Percentiles rank a stretch among this genome's conserved stretches.
Conservation (phyloP, 2,797 vertebrate species). For the Poeciliopsis gracilis region DNA sequence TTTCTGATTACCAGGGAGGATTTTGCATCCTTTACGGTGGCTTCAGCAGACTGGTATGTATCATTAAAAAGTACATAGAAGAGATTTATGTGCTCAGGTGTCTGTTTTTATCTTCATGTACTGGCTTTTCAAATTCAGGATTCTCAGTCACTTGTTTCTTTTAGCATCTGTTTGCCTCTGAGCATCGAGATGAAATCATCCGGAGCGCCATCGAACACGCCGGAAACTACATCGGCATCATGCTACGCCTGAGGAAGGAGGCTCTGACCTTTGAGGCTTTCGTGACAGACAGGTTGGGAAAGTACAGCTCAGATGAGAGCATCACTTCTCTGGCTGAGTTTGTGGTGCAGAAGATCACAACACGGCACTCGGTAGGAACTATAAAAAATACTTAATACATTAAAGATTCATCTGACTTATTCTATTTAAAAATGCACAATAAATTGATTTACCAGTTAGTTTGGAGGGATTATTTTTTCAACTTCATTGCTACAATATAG, state of each 20-base stretch:
- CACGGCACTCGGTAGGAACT: constrained; percentile 88
- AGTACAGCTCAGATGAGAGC: constrained; percentile 95
- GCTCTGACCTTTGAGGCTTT: constrained; percentile 90
- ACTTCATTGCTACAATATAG: neutral
- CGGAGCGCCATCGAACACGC: constrained; percentile 96
- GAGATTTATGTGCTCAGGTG: neutral
- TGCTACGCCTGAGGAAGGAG: constrained; percentile 91
- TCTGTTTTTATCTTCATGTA: neutral
- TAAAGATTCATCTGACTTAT: neutral
- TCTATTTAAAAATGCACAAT: neutral
- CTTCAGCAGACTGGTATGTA: constrained; percentile 94
- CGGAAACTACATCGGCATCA: constrained; percentile 95
- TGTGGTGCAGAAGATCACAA: constrained; percentile 94
- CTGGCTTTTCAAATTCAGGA: neutral
- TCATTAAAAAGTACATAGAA: neutral
- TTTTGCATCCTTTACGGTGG: constrained; percentile 97
- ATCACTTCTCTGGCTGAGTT: constrained; percentile 99
- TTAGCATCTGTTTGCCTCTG: constrained; percentile 96
- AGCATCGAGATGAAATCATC: constrained; percentile 96
- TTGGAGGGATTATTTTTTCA: neutral
- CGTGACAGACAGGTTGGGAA: constrained; percentile 90
- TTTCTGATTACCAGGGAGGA: constrained; percentile 94
- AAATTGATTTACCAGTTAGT: neutral
- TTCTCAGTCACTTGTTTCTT: neutral
- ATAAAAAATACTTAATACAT: neutral